Percentiles rank a stretch among this genome's conserved stretches.
Conservation (phyloP, 2,113 vertebrate genomes). For the Ardeotis arabs region DNA sequence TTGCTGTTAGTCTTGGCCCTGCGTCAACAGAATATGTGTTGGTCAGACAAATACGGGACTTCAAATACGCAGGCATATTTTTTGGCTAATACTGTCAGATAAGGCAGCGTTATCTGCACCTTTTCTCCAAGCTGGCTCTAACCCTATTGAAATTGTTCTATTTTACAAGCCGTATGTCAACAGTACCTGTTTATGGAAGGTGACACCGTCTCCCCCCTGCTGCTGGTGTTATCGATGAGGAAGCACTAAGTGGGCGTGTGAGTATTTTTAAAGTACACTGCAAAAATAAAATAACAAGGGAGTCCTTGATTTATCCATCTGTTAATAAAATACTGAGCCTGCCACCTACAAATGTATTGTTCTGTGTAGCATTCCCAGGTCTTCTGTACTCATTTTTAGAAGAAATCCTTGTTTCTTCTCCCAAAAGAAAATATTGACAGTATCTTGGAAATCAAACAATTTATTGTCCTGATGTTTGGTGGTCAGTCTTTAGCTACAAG, state of each 20-base stretch:
- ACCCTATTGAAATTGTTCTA: conserved; percentile 37
- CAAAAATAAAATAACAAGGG: conserved; percentile 61
- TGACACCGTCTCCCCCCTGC: conserved; percentile 42
- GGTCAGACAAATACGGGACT: conserved; percentile 48
- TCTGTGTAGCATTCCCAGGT: conserved; percentile 23
- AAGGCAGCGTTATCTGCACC: conserved; percentile 58
- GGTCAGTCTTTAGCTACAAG: background rate
- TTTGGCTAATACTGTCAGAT: conserved; percentile 51
- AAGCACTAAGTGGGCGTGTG: conserved; percentile 76
- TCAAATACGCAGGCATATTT: conserved; percentile 60
- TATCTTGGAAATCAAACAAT: background rate
- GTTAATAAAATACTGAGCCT: background rate
- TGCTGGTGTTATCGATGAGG: conserved; percentile 74
- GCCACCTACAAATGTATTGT: background rate
- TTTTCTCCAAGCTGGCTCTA: conserved; percentile 33
- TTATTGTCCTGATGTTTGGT: background rate
- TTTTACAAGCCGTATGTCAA: conserved; percentile 64
- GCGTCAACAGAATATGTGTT: background rate
- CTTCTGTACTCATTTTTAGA: background rate
- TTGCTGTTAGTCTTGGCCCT: conserved; percentile 34
- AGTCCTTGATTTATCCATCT: conserved; percentile 7
- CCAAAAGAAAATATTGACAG: background rate
- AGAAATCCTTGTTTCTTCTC: conserved; percentile 6
- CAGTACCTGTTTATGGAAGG: conserved; percentile 77
- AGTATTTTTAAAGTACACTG: conserved; percentile 52